These are phyloP conservation scores for Cheilosia vulpina DNA, from an alignment of 2,888 invertebrate species.

Conservation along the genomic window DNA sequence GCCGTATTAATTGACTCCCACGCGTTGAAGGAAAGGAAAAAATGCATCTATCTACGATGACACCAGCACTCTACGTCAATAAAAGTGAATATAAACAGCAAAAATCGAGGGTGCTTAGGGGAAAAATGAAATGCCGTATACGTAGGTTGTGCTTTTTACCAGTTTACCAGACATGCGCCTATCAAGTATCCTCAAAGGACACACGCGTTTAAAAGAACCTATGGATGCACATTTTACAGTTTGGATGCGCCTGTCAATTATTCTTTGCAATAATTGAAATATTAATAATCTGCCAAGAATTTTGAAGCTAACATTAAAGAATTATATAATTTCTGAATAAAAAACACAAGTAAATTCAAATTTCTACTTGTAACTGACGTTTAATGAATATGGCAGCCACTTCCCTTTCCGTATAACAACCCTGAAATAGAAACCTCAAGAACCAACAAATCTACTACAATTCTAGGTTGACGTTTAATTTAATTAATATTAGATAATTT, in stretches of 20 bases:
- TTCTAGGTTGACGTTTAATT: slow-evolving; percentile 45
- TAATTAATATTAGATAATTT: slow-evolving; percentile 36
- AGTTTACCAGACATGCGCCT: slow-evolving; percentile 61
- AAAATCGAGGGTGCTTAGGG: slow-evolving; percentile 56
- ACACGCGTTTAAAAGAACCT: background rate
- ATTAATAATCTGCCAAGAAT: too few species aligned
- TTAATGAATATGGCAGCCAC: background rate
- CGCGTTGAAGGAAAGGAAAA: slow-evolving; percentile 43
- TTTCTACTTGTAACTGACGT: background rate
- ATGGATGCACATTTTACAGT: background rate
- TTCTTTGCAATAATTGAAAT: background rate
- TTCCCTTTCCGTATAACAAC: slow-evolving; percentile 33
- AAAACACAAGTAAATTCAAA: background rate
- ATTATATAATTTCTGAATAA: background rate
- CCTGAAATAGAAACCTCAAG: slow-evolving; percentile 8
- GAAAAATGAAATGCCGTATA: slow-evolving; percentile 45
- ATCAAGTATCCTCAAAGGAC: slow-evolving; percentile 39
- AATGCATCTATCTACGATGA: slow-evolving; percentile 64
- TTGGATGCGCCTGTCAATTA: background rate
- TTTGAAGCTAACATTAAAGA: background rate
- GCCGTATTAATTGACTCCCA: slow-evolving; percentile 54
- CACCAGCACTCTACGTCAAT: slow-evolving; percentile 62
- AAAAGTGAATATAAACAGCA: slow-evolving; percentile 65
- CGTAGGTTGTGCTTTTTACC: slow-evolving; percentile 70
- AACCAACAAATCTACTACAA: slow-evolving; percentile 39